phyloP scores from a whole-genome alignment of 2,888 invertebrate species.

The Pseudanteris insignis region DNA sequence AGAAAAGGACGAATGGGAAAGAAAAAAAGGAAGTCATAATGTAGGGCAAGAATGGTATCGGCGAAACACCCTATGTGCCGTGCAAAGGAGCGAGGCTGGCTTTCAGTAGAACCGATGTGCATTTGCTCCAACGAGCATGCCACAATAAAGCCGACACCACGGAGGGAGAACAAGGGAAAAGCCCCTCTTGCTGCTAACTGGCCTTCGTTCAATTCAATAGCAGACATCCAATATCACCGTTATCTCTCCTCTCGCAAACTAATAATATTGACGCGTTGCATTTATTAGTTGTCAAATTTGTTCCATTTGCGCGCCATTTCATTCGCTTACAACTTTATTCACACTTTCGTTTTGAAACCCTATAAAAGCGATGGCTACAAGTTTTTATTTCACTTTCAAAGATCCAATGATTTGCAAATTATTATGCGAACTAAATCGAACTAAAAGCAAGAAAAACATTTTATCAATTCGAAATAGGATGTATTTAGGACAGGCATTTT shows the following conservation, averaged over 20 bases:
- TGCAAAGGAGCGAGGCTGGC: conserved; percentile 28
- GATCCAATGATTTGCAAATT: no score
- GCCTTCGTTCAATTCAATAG: conserved; percentile 48
- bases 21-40: conserved; percentile 16
- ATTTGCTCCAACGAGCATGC: conserved; percentile 63
- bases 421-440: no score
- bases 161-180: conserved; percentile 52
- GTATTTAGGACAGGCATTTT: no score
- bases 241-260: conserved; percentile 59
- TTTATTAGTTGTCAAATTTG: conserved; percentile 28
- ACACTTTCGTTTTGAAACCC: no score
- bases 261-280: conserved; percentile 60
- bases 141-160: conserved; percentile 61
- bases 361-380: no score
- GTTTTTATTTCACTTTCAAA: no score
- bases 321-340: no score
- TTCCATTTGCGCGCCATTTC: no score
- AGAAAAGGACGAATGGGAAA: neutral
- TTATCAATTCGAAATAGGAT: no score
- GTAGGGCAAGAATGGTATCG: conserved; percentile 33
- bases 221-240: conserved; percentile 64
- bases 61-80: conserved; percentile 40
- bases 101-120: conserved; percentile 57
- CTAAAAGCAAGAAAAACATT: no score
- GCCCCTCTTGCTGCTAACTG: conserved; percentile 41